These are phyloP conservation scores for Incurvaria masculella DNA, from an alignment of 2,888 invertebrate genomes.

Conservation along the genomic window DNA sequence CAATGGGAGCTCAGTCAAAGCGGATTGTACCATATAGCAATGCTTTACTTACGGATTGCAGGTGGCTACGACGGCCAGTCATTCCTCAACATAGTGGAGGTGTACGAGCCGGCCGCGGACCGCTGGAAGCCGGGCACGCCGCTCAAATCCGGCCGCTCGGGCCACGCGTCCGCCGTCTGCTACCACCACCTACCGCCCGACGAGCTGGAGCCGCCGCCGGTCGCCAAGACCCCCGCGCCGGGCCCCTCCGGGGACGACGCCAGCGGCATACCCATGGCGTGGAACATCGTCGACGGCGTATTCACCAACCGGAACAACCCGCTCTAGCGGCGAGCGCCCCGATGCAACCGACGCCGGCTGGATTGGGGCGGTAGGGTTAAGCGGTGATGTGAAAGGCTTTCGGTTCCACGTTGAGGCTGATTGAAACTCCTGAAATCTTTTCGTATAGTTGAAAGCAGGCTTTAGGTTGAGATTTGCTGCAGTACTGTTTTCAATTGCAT, in stretches of 20 bases:
- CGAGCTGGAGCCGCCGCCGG: conserved; percentile 21
- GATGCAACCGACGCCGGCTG: not conserved
- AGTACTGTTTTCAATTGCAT: too few relatives aligned
- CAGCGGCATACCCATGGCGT: conserved; percentile 37
- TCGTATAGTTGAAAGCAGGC: too few relatives aligned
- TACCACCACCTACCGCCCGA: conserved; percentile 65
- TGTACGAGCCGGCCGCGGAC: conserved; percentile 77
- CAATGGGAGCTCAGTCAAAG: too few relatives aligned
- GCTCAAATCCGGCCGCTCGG: conserved; percentile 82
- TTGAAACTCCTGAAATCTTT: too few relatives aligned
- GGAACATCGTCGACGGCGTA: conserved; percentile 40
- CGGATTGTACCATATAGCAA: too few relatives aligned
- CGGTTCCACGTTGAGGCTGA: too few relatives aligned
- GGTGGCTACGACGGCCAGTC: conserved; percentile 88
- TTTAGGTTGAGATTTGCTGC: too few relatives aligned
- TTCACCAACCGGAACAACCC: conserved; percentile 20
- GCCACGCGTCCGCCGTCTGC: conserved; percentile 89
- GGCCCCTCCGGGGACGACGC: conserved; percentile 17
- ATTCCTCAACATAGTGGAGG: conserved; percentile 83
- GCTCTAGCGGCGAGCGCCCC: not conserved
- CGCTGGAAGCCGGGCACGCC: conserved; percentile 74
- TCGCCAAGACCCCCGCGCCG: conserved; percentile 19
- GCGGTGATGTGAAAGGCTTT: too few relatives aligned
- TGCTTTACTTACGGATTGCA: too few relatives aligned
- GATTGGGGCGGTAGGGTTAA: too few relatives aligned